Base-by-base conservation (phyloP, 2,113 vertebrate genomes). In the Eira barbara region DNA sequence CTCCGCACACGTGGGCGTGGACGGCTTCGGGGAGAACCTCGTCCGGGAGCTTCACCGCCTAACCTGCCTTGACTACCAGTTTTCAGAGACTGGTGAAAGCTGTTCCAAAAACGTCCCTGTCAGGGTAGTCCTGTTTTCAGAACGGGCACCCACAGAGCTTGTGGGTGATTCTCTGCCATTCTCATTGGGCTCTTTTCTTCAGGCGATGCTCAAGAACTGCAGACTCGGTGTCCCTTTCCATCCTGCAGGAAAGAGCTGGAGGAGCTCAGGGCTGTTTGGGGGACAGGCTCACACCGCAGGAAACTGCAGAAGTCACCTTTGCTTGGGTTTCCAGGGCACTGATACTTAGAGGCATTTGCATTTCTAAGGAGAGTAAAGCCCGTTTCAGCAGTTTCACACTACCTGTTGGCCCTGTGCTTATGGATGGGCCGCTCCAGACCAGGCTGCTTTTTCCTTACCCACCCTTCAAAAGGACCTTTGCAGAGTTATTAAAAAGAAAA, bases 31-130 rank as follows among this genome's bases (percentile, higher is more conserved):
- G n/a, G 57, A 85, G 55, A 91, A 83, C 10, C 15, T 17, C 39
- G 31, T 96, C 94, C 90, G 76, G 76, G 74, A 39, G 91, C 91
- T 98, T 98, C 98, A 14, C 91, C 97, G 97, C 93, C 11, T 59
- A 98, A 97, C 90, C 89, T 94, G 96, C 96, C 98, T 96, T 96
- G 97, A 98, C 98, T 98, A 91, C 94, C 96, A 97, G 95, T 92
- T 97, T 98, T 90, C 97, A 97, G 97, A 96, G 95, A 95, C 89
- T 81, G 98, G 98, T 98, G 97, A 98, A 98, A 98, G 95, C 97
- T 97, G 92, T 91, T 97, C 98, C 97, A 97, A 96, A 96, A 69
- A 47, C 45, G 39, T 0, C 39, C 2, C 1, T n/a, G 23, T 42
- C 84, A 74, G 76, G 94, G 84, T 23, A 94, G 95, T 95, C 97